Conservation (phyloP, 2,797 vertebrate genomes). For the Scyliorhinus canicula region DNA sequence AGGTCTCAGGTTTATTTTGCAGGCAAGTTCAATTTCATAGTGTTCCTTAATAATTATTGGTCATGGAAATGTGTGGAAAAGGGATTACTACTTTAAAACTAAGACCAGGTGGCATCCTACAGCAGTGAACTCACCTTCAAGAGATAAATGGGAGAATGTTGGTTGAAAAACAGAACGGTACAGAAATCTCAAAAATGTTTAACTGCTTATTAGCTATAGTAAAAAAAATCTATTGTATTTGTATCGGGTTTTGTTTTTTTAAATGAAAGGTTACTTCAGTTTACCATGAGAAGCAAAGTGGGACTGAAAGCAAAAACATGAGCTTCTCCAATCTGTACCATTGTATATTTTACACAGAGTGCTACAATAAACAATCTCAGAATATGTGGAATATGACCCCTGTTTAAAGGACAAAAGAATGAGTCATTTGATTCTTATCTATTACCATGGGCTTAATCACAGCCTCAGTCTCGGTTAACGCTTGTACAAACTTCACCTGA, state of each 20-base stretch:
- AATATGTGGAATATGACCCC: neutral
- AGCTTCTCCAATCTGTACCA: neutral
- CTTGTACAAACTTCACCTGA: constrained; percentile 44
- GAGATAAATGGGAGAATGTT: neutral
- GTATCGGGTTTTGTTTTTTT: neutral
- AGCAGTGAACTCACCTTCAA: neutral
- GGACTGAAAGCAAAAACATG: neutral
- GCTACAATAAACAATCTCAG: constrained; percentile 4
- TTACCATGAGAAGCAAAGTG: neutral
- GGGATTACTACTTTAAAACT: neutral
- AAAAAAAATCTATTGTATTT: neutral
- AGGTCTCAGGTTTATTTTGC: neutral
- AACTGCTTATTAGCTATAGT: neutral
- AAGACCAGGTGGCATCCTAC: neutral
- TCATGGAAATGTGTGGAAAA: neutral
- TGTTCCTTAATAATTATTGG: neutral
- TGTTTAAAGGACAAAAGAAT: neutral
- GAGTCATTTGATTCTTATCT: constrained; percentile 21
- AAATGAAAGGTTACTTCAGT: neutral
- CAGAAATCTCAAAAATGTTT: neutral
- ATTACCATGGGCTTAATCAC: constrained; percentile 38
- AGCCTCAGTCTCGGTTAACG: constrained; percentile 41
- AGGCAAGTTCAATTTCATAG: neutral
- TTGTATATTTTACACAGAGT: neutral
- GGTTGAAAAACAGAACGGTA: neutral